Evolutionary conservation across 1,140 invertebrate species (phyloP).

Genomic region (Arion vulgaris): DNA sequence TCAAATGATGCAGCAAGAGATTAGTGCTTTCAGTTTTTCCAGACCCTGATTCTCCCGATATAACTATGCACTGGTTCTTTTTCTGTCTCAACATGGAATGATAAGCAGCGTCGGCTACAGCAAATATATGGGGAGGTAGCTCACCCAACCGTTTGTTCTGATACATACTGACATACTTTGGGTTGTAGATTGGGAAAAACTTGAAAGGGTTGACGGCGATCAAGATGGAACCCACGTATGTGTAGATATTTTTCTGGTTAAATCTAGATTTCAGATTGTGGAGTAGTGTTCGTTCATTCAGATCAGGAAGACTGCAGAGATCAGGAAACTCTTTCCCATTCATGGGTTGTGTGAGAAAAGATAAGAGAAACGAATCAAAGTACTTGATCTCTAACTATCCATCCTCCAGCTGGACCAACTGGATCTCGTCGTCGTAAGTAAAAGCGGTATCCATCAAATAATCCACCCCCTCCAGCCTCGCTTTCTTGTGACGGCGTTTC

Average conservation of each 20-base stretch:
- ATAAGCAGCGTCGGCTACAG: conserved; percentile 95
- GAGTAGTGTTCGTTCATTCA: conserved; percentile 93
- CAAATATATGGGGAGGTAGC: conserved; percentile 96
- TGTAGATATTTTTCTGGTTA: conserved; percentile 93
- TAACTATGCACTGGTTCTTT: conserved; percentile 95
- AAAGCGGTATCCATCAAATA: conserved; percentile 52
- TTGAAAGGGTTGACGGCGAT: conserved; percentile 88
- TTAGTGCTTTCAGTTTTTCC: conserved; percentile 98
- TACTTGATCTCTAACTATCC: conserved; percentile 83
- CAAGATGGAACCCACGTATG: conserved; percentile 95
- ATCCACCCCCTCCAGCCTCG: conserved; percentile 49
- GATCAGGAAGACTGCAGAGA: conserved; percentile 93
- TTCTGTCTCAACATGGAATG: conserved; percentile 93
- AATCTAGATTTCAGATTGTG: conserved; percentile 91
- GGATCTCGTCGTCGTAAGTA: conserved; percentile 71
- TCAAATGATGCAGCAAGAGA: conserved; percentile 94
- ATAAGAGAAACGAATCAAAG: conserved; percentile 88
- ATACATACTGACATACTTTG: conserved; percentile 95
- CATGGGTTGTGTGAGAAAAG: conserved; percentile 90
- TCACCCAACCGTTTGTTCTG: conserved; percentile 86
- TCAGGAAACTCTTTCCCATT: conserved; percentile 92
- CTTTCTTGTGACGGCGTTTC: conserved; percentile 26
- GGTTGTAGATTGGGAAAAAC: conserved; percentile 98
- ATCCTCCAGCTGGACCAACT: conserved; percentile 72
- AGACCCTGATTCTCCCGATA: conserved; percentile 98